Conservation (phyloP, 2,888 invertebrate genomes). For the Drosophila fungiperda region DNA sequence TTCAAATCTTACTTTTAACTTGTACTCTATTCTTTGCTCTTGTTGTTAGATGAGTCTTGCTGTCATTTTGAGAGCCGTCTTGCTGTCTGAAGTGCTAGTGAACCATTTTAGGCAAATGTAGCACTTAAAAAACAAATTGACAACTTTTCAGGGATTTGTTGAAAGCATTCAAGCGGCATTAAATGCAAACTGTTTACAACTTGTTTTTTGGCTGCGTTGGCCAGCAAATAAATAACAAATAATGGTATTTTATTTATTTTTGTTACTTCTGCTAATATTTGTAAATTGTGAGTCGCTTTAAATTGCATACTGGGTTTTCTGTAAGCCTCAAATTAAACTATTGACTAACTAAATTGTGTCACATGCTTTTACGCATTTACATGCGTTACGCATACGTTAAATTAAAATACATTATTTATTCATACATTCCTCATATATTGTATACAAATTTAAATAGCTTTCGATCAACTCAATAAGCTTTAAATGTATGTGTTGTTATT, state of each 20-base stretch:
- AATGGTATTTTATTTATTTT: conserved; percentile 2
- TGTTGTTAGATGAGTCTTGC: conserved; percentile 20
- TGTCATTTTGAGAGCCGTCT: conserved; percentile 35
- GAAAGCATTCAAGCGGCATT: conserved; percentile 23
- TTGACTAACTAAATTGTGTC: conserved; percentile 33
- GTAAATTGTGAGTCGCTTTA: conserved; percentile 9
- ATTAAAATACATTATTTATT: conserved; percentile 23
- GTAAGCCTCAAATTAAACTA: conserved; percentile 32
- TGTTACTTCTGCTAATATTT: conserved; percentile 20
- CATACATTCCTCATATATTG: neutral
- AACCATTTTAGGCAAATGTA: conserved; percentile 49
- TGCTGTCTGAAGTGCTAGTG: conserved; percentile 30
- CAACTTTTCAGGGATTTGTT: conserved; percentile 36
- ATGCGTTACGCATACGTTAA: conserved; percentile 39
- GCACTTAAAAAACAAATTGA: conserved; percentile 43
- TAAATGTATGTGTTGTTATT: conserved; percentile 13
- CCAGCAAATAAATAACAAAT: conserved; percentile 1
- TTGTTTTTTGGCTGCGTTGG: conserved; percentile 10
- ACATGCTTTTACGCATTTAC: conserved; percentile 23
- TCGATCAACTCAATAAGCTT: conserved; percentile 16
- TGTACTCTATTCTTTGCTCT: neutral
- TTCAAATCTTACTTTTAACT: conserved; percentile 38
- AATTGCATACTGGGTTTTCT: conserved; percentile 26
- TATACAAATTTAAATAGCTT: neutral
- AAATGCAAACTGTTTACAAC: conserved; percentile 14